Conservation (phyloP, 1,140 invertebrate species). For the Drosophila oshimai region DNA sequence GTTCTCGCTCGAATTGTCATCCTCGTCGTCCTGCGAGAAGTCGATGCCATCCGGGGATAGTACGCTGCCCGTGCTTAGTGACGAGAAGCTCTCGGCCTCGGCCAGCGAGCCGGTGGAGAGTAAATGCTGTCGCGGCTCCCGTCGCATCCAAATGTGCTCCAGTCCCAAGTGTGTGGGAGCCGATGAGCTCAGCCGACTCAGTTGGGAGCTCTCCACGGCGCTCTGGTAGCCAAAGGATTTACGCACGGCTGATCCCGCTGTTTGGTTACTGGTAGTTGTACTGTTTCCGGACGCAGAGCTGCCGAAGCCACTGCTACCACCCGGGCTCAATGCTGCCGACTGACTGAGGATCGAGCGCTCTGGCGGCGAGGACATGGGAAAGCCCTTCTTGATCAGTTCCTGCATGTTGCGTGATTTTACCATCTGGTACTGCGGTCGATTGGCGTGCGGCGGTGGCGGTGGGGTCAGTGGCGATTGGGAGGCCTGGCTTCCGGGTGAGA, state of each 20-base stretch:
- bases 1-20: conserved; percentile 90
- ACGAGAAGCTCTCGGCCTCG: conserved; percentile 94
- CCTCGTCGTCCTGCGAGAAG: conserved; percentile 92
- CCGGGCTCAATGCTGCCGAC: conserved; percentile 83
- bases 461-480: conserved; percentile 74
- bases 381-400: conserved; percentile 85
- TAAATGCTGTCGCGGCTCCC: conserved; percentile 92
- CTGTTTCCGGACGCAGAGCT: conserved; percentile 55
- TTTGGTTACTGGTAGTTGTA: conserved; percentile 26
- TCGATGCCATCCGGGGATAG: conserved; percentile 91
- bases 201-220: conserved; percentile 59
- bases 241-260: conserved; percentile 33
- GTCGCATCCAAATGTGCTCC: conserved; percentile 90
- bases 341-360: conserved; percentile 84
- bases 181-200: conserved; percentile 90
- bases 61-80: conserved; percentile 91
- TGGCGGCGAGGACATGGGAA: conserved; percentile 82
- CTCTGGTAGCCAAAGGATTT: conserved; percentile 66
- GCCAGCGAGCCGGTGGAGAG: conserved; percentile 93
- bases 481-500: conserved; percentile 83
- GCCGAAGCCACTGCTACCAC: conserved; percentile 74
- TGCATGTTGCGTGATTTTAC: conserved; percentile 82
- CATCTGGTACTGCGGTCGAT: conserved; percentile 85
- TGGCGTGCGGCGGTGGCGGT: conserved; percentile 84
- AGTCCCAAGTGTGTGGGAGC: conserved; percentile 90